Conservation (phyloP, 2,113 vertebrate species). For the Prolemur simus region DNA sequence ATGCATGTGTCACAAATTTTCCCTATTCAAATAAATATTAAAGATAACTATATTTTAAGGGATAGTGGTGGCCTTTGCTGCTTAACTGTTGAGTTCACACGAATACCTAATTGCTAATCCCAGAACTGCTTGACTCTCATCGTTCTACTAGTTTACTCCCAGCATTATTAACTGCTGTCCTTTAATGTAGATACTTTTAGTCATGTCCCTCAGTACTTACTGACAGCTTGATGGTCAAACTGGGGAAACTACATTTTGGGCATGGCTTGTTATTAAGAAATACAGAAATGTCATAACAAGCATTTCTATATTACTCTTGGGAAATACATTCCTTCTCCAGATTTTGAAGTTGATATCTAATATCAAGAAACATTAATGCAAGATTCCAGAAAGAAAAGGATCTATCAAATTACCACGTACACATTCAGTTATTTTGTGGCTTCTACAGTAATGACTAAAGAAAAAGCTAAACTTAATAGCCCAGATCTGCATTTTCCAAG, state of each 20-base stretch:
- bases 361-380: slow-evolving; percentile 38
- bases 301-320: slow-evolving; percentile 6
- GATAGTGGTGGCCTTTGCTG: not conserved
- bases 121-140: not conserved
- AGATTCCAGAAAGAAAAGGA: slow-evolving; percentile 17
- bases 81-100: not conserved
- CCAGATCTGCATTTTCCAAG: not conserved
- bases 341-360: slow-evolving; percentile 32
- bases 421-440: not conserved
- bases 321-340: not conserved
- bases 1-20: not conserved
- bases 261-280: not conserved
- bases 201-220: not conserved
- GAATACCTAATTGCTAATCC: not conserved
- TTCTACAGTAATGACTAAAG: slow-evolving; percentile 6
- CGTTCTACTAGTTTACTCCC: not conserved
- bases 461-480: slow-evolving; percentile 33
- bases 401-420: not conserved
- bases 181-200: slow-evolving; percentile 4
- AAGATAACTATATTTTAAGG: not conserved
- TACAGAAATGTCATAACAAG: not conserved
- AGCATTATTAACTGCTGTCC: not conserved
- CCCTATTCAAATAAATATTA: slow-evolving; percentile 17
- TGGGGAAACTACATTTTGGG: not conserved
- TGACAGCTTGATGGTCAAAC: not conserved